phyloP scores from a whole-genome alignment of 2,888 invertebrate species.

The Phorcus lineatus region DNA sequence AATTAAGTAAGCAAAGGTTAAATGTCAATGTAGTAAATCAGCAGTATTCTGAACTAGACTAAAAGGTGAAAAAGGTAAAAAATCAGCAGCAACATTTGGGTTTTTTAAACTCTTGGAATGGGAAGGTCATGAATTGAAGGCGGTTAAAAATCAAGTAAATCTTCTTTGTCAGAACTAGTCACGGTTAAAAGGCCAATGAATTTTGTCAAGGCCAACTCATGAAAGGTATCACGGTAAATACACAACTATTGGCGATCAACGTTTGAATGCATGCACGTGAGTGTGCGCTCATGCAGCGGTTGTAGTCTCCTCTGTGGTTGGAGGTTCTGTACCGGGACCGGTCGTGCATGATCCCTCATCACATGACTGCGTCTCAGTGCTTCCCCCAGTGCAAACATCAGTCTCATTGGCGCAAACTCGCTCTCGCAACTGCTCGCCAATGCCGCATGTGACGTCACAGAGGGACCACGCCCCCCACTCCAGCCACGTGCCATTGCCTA shows the following conservation, averaged over 20 bases:
- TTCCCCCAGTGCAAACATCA: conserved; percentile 18
- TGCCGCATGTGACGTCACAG: conserved; percentile 62
- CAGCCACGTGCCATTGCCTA: conserved; percentile 55
- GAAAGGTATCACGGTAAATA: no score
- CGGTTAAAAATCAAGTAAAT: no score
- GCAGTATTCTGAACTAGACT: no score
- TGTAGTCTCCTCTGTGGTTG: neutral
- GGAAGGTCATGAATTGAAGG: no score
- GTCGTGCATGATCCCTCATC: conserved; percentile 22
- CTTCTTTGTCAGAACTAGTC: no score
- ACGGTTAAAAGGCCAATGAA: no score
- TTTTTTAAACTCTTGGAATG: no score
- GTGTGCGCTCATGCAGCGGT: conserved; percentile 1
- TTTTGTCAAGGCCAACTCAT: no score
- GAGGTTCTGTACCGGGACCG: neutral
- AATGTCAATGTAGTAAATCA: no score
- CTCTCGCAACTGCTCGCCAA: conserved; percentile 42
- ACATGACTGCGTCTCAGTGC: conserved; percentile 17
- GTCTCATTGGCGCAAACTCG: conserved; percentile 24
- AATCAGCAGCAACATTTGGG: no score
- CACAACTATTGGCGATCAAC: conserved; percentile 1
- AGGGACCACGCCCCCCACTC: conserved; percentile 55
- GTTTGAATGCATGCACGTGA: neutral
- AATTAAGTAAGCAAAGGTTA: no score
- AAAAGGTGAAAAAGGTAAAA: no score